Percentiles rank a stretch among this genome's conserved stretches.
Conservation (phyloP, 2,888 invertebrate genomes). For the Hypsopygia costalis region DNA sequence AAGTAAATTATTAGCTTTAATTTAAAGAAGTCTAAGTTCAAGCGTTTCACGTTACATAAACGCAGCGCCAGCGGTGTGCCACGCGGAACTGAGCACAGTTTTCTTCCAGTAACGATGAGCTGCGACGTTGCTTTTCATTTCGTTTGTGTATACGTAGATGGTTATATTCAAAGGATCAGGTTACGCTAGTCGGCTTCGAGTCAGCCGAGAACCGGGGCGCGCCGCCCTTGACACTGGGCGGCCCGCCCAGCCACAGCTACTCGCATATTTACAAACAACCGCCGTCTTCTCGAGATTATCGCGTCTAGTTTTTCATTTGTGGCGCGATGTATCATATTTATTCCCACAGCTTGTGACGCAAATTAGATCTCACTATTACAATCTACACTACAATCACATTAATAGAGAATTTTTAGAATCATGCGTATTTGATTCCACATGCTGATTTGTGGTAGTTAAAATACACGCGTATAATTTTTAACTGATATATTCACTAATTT, state of each 20-base stretch:
- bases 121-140: constrained; percentile 24
- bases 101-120: constrained; percentile 28
- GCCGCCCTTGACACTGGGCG: constrained; percentile 64
- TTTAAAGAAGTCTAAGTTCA: constrained; percentile 42
- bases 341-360: neutral
- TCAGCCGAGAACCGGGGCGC: constrained; percentile 27
- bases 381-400: no score
- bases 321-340: neutral
- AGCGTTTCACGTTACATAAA: constrained; percentile 33
- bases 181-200: constrained; percentile 29
- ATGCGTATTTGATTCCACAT: no score
- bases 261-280: constrained; percentile 49
- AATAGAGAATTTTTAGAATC: no score
- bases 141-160: constrained; percentile 19
- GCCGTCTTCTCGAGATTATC: constrained; percentile 16
- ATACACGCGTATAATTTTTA: no score
- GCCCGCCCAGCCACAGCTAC: constrained; percentile 18
- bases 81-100: constrained; percentile 31
- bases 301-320: constrained; percentile 11
- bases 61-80: constrained; percentile 30
- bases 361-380: neutral
- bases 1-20: constrained; percentile 37
- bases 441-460: no score
- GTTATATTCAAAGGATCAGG: constrained; percentile 31
- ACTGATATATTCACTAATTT: no score